These are phyloP conservation scores for Drosophila busckii DNA, from an alignment of 1,140 invertebrate species.

Conservation along the genomic window DNA sequence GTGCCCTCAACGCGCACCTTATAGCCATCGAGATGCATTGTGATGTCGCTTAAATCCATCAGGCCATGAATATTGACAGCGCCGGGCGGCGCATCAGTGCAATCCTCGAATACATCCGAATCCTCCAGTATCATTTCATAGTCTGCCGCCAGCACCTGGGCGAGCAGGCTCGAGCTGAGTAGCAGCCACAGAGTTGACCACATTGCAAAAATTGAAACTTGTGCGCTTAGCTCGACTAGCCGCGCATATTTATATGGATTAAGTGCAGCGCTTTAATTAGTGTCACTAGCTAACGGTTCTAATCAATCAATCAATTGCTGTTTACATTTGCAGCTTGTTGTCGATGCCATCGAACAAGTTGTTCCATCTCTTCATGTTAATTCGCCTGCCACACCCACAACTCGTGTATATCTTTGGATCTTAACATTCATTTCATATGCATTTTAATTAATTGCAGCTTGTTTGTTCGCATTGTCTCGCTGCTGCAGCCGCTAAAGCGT, in stretches of 20 bases:
- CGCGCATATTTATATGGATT: slow-evolving; percentile 5
- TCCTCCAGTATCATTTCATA: slow-evolving; percentile 41
- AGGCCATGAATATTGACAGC: neutral
- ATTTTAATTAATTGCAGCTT: slow-evolving; percentile 62
- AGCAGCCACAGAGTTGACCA: slow-evolving; percentile 17
- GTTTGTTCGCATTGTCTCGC: slow-evolving; percentile 16
- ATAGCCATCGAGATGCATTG: slow-evolving; percentile 3
- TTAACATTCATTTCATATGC: slow-evolving; percentile 44
- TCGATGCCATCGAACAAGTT: slow-evolving; percentile 23
- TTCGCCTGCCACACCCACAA: slow-evolving; percentile 19
- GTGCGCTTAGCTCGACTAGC: neutral
- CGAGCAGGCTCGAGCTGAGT: neutral
- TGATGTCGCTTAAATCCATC: slow-evolving; percentile 9
- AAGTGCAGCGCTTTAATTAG: slow-evolving; percentile 17
- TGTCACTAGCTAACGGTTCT: slow-evolving; percentile 13
- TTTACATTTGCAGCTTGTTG: slow-evolving; percentile 22
- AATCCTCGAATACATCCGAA: slow-evolving; percentile 35
- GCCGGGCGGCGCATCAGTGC: slow-evolving; percentile 22
- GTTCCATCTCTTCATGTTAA: too few species aligned
- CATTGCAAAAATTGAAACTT: slow-evolving; percentile 18
- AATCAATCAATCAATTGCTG: slow-evolving; percentile 11
- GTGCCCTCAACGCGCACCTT: slow-evolving; percentile 25
- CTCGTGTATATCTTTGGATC: slow-evolving; percentile 30
- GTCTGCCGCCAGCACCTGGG: slow-evolving; percentile 16
- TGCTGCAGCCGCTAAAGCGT: slow-evolving; percentile 6